Evolutionary conservation across 1,140 invertebrate species (phyloP), one percentile per base, ranked within the genome.

Genomic region (Drosophila jambulina): DNA sequence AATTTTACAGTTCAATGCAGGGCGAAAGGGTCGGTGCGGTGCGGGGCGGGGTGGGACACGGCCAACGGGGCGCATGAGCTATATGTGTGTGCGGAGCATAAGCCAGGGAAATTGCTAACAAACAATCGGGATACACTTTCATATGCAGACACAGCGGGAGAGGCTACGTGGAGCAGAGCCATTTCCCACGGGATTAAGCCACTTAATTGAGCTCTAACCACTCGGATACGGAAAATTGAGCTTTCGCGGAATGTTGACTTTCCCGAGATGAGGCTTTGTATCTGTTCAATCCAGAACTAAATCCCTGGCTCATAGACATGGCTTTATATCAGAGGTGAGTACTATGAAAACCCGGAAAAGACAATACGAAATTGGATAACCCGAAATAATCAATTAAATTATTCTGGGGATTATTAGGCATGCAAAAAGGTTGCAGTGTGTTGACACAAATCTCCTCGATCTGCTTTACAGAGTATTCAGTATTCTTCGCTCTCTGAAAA

Each of bases 1-100:
- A 86, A 86, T 87, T 88, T 90, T 84, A 87, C 80, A 87, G 84
- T 87, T 87, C 84, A 84, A 83, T 87, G 80, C 80, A 62, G 70
- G 75, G 59, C 62, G 63, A 76, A 80, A 58, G 61, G 54, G 40
- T 38, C 53, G 43, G 43, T 29, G 21, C 49, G 38, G 13, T 4
- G 25, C 9, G 25, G 48, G n/a, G 17, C 12, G 19, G 13, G 13
- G 5, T 29, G 29, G 49, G 21, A 23, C 32, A 21, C 19, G 51
- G 36, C 19, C 36, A 42, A 53, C n/a, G 38, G 58, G 53, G 21
- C 45, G 27, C 15, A 56, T 42, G 58, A 34, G 42, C 59, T 61
- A 29, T 45, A 5, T 56, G 54, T 38, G 32, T 74, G 42, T 56
- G 42, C 32, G 21, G 9, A 23, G 48, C 80, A 45, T 77, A 78